Base-by-base conservation (phyloP, 1,140 invertebrate genomes). In the Diplogasteroides magnus region DNA sequence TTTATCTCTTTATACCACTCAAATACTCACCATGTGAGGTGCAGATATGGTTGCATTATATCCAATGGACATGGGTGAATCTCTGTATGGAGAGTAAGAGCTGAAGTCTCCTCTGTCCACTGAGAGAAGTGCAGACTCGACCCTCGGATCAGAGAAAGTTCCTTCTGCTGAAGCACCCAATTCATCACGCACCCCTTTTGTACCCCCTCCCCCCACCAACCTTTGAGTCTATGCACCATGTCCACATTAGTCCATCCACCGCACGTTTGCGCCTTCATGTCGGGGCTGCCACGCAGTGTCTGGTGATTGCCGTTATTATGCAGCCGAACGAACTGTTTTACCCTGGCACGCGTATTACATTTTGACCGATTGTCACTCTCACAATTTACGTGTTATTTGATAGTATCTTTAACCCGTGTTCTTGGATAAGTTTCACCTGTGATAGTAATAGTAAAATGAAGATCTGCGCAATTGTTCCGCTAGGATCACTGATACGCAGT, bases 11-110 rank as follows among this genome's bases (percentile, higher is more conserved):
- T 19, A 48, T 11, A 11, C 37, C 19, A 11, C 37, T 48, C 37
- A 19, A 48, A 11, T 48, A 48, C 19, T 6, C 37, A 74, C 72
- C 95, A 98, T 98, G 85, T 98, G 95, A 61, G 95, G 94, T 67
- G 94, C 95, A 87, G 91, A 94, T 66, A 97, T 97, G 0, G 94
- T 98, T 2, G 93, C 94, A 56, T 90, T 90, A 76, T 84, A 86
- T 29, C 85, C 85, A 74, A 86, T 86, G 32, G 70, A 13, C 62
- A 93, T 93, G 0, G 94, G 94, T 37, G 91, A 87, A 86, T 97
- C 94, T 79, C 90, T 87, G 78, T 96, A 97, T 1, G 93, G 89
- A 84, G 89, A 89, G 79, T 77, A 77, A 68, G 85, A 87, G 69
- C 87, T 88, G 64, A 79, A 83, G 85, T 91, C 95, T 76, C 91